Evolutionary conservation across 2,888 invertebrate genomes (phyloP).

Genomic region (Gnatocerus cornutus): DNA sequence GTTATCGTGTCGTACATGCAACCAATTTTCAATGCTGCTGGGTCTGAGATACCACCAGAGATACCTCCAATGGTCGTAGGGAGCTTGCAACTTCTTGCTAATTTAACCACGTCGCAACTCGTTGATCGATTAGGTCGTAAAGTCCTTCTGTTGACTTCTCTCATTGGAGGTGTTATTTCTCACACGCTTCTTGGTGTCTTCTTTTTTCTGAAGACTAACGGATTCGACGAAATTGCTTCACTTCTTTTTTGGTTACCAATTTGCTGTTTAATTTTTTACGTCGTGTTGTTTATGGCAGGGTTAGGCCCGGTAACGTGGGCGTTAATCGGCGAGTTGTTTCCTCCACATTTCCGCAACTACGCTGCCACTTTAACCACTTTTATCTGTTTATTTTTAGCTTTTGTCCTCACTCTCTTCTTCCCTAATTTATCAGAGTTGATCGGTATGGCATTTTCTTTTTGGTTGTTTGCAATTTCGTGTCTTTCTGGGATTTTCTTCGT

Average conservation of each 20-base stretch:
- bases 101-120: slow-evolving; percentile 79
- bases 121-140: slow-evolving; percentile 86
- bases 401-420: slow-evolving; percentile 52
- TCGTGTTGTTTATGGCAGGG: slow-evolving; percentile 80
- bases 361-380: slow-evolving; percentile 67
- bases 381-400: slow-evolving; percentile 50
- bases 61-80: slow-evolving; percentile 85
- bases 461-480: slow-evolving; percentile 46
- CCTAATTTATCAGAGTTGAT: slow-evolving; percentile 51
- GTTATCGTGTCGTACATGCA: slow-evolving; percentile 85
- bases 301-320: slow-evolving; percentile 88
- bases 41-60: slow-evolving; percentile 72
- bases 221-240: slow-evolving; percentile 42
- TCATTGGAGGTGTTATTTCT: slow-evolving; percentile 77
- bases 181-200: slow-evolving; percentile 57
- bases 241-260: slow-evolving; percentile 81
- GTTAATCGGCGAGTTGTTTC: slow-evolving; percentile 86
- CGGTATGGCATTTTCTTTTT: slow-evolving; percentile 55
- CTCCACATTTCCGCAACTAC: slow-evolving; percentile 82
- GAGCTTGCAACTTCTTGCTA: slow-evolving; percentile 81
- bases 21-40: slow-evolving; percentile 76
- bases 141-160: slow-evolving; percentile 80
- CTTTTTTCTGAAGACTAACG: slow-evolving; percentile 53
- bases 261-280: slow-evolving; percentile 80
- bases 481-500: slow-evolving; percentile 43